Base-by-base conservation (phyloP, 2,888 invertebrate species). In the Allygus modestus region DNA sequence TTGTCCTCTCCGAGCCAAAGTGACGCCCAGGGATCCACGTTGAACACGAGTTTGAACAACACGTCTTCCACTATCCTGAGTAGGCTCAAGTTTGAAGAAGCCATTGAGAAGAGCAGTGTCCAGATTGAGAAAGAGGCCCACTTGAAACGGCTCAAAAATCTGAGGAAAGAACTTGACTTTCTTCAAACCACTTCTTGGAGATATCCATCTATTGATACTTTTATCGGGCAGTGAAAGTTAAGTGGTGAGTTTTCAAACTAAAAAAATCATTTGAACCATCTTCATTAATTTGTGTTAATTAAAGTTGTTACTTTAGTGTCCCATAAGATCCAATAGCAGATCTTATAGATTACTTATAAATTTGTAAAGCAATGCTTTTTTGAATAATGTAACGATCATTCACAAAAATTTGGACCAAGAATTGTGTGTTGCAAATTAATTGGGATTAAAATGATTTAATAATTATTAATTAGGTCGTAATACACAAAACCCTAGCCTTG, bases 121-220 rank as follows among this genome's bases (percentile, higher is more conserved):
- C 77, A 77, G 37, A 65, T 85, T 87, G 92, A 92, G 31, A 92
- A 93, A 58, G 96, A 96, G 89, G 92, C 94, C 85, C 96, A 96
- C 87, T 92, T 94, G 85, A 95, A 94, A 89, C 92, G 96, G 86
- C 92, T 96, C 84, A 94, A 95, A 89, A 91, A 92, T 51, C 90
- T 96, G 54, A 92, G 96, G 85, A 96, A 95, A 89, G 95, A 96
- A 90, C 90, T 96, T 84, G 95, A 95, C 87, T 94, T 94, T 89
- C 91, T 96, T n/a, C 95, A 94, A 89, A 93, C 94, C 82, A 96
- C 96, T 0, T 95, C 96, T 89, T 96, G 96, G 96, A 94, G 95
- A 90, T 96, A 95, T 91, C 94, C 95, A 81, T 91, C 93, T 58
- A 92, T 93, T 88, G 95, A 96, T 86, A 94, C 94, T 90, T 94